These are phyloP conservation scores for Proteles cristata DNA, from an alignment of 2,113 vertebrate genomes.

Conservation along the genomic window DNA sequence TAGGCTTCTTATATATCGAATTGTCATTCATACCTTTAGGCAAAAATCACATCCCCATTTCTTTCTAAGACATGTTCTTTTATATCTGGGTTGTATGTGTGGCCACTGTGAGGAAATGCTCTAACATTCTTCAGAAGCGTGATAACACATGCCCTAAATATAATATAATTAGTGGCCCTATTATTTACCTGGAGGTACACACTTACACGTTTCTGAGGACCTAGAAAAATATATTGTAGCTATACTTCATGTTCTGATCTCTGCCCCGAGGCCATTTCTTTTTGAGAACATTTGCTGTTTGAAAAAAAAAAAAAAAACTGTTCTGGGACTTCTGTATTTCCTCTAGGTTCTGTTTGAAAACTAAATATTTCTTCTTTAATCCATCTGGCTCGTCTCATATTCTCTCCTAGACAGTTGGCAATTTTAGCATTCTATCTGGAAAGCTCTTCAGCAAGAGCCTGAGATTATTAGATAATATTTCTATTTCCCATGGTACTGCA, in stretches of 20 bases:
- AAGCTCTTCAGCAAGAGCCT: background rate
- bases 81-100: background rate
- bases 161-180: background rate
- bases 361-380: background rate
- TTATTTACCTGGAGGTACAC: background rate
- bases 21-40: background rate
- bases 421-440: background rate
- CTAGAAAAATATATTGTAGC: background rate
- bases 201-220: background rate
- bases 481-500: background rate
- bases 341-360: background rate
- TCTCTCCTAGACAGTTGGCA: background rate
- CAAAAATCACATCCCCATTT: background rate
- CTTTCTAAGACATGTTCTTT: background rate
- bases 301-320: background rate
- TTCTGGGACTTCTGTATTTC: background rate
- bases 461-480: background rate
- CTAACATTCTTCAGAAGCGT: background rate
- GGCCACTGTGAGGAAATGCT: background rate
- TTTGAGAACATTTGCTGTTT: background rate
- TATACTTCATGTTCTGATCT: background rate
- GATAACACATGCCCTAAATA: background rate
- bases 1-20: background rate
- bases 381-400: background rate
- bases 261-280: background rate